Evolutionary conservation across 2,888 invertebrate species (phyloP).

Genomic region (Erebia palarica): DNA sequence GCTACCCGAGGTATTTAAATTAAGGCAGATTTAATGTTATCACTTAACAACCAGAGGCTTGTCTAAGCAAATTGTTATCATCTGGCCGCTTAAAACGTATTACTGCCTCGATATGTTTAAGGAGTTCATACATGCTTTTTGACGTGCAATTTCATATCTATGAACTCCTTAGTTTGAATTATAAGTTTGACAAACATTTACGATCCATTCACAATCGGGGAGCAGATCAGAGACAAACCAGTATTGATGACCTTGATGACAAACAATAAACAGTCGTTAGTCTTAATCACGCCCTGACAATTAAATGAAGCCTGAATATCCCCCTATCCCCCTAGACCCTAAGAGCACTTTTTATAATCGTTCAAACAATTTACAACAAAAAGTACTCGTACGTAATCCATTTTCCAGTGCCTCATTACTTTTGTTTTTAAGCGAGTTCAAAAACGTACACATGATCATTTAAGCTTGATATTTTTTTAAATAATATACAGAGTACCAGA

Average conservation of each 20-base stretch:
- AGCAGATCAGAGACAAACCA: not conserved
- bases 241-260: slow-evolving; percentile 3
- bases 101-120: too few relatives aligned
- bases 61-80: too few relatives aligned
- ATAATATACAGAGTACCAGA: too few relatives aligned
- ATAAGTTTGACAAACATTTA: too few relatives aligned
- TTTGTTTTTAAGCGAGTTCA: slow-evolving; percentile 7
- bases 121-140: too few relatives aligned
- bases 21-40: not conserved
- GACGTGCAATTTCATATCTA: too few relatives aligned
- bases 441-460: not conserved
- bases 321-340: slow-evolving; percentile 2
- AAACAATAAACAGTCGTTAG: not conserved
- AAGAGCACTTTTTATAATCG: not conserved
- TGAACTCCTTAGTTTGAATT: too few relatives aligned
- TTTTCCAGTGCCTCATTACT: slow-evolving; percentile 19
- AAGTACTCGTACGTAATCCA: slow-evolving; percentile 1
- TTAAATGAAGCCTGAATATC: slow-evolving; percentile 3
- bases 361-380: slow-evolving; percentile 14
- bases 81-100: too few relatives aligned
- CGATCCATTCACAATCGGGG: too few relatives aligned
- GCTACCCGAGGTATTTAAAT: not conserved
- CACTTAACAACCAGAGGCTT: not conserved
- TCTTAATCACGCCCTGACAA: slow-evolving; percentile 11
- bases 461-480: too few relatives aligned